phyloP scores from a whole-genome alignment of 2,888 invertebrate genomes.

The Crioceris asparagi region DNA sequence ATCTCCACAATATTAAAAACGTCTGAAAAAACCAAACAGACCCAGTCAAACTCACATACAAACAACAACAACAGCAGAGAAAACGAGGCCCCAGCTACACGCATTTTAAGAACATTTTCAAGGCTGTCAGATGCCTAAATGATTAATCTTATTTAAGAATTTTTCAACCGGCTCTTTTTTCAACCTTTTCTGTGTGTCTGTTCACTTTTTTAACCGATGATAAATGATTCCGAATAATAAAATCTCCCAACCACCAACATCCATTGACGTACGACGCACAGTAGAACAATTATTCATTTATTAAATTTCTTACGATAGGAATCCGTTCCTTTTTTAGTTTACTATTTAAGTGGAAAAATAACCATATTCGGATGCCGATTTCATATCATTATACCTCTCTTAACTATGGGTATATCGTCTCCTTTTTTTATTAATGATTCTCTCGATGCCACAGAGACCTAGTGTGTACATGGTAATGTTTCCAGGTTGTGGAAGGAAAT shows the following conservation, averaged over 20 bases:
- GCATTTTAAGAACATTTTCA: slow-evolving; percentile 22
- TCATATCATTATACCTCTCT: no score
- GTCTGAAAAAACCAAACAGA: slow-evolving; percentile 11
- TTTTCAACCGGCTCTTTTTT: slow-evolving; percentile 30
- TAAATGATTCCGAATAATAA: slow-evolving; percentile 20
- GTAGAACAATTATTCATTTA: no score
- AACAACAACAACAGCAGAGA: no score
- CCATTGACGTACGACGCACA: slow-evolving; percentile 18
- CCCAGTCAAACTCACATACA: slow-evolving; percentile 13
- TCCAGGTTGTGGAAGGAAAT: no score
- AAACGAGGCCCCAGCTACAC: slow-evolving; percentile 16
- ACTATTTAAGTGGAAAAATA: slow-evolving; percentile 20
- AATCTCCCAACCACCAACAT: slow-evolving; percentile 14
- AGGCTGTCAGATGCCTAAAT: slow-evolving; percentile 27
- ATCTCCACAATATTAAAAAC: not conserved
- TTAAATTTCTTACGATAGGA: slow-evolving; percentile 14
- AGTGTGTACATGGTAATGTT: no score
- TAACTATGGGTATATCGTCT: no score
- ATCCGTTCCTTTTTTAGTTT: slow-evolving; percentile 16
- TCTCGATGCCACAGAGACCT: no score
- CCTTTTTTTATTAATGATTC: no score
- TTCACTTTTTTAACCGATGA: slow-evolving; percentile 23
- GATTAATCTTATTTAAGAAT: slow-evolving; percentile 30
- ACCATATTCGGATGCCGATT: no score
- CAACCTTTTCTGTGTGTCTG: slow-evolving; percentile 28